Conservation (phyloP, 2,797 vertebrate species). For the Silurus aristotelis region DNA sequence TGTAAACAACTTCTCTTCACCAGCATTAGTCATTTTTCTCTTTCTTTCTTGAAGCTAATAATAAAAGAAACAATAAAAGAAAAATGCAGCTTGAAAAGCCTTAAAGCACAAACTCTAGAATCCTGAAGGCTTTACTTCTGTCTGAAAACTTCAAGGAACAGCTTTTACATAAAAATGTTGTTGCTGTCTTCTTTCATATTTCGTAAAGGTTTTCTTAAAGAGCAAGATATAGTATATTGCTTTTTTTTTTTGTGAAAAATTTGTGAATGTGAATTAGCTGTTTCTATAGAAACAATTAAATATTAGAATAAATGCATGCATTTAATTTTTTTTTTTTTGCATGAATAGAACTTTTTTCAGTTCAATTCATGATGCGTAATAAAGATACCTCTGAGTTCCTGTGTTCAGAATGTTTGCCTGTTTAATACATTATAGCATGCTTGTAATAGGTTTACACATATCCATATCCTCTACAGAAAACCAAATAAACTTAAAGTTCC, state of each 20-base stretch:
- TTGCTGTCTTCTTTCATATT: neutral
- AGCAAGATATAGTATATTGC: neutral
- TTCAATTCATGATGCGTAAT: too few species aligned
- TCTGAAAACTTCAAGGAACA: neutral
- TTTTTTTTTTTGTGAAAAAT: neutral
- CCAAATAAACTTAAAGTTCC: neutral
- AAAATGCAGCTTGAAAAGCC: neutral
- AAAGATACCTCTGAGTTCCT: too few species aligned
- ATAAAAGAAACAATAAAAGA: neutral
- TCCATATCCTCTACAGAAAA: neutral
- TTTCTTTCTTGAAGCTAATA: neutral
- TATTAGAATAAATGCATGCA: neutral
- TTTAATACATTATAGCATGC: neutral
- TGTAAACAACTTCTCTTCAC: neutral
- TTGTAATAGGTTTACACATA: neutral
- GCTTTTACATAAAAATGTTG: neutral
- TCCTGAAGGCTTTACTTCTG: neutral
- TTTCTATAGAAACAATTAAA: neutral
- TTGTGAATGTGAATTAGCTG: neutral
- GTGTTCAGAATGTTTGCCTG: neutral
- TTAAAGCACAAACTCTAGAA: neutral
- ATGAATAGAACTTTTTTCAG: neutral
- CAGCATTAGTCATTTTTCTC: neutral
- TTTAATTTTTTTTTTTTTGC: neutral
- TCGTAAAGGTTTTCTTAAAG: neutral